Conservation (phyloP, 2,113 vertebrate species). For the Oncorhynchus gorbuscha region DNA sequence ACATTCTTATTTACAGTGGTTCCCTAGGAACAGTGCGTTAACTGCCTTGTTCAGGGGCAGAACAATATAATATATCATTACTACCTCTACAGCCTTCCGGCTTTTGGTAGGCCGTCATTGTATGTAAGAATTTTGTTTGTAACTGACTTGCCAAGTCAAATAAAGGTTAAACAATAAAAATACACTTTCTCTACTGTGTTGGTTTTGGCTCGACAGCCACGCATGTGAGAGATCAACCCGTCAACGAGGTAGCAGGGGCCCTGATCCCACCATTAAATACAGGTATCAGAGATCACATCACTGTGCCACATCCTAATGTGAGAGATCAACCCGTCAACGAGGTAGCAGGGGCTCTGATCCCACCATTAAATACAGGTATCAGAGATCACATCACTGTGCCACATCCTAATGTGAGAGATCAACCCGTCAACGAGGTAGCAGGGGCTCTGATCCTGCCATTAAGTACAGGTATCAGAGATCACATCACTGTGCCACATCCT, state of each 20-base stretch:
- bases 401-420: conserved; percentile 11
- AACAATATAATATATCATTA: background rate
- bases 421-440: background rate
- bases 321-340: conserved; percentile 11
- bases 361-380: background rate
- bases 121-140: too few species aligned
- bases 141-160: too few species aligned
- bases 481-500: conserved; percentile 31
- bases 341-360: background rate
- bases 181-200: background rate
- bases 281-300: conserved; percentile 29
- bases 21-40: too few species aligned
- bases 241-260: conserved; percentile 5
- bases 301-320: conserved; percentile 35
- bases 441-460: conserved; percentile 1
- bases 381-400: conserved; percentile 32
- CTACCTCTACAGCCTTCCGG: background rate
- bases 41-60: too few species aligned
- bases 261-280: background rate
- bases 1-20: too few species aligned
- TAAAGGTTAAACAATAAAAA: too few species aligned
- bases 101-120: too few species aligned
- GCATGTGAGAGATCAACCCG: conserved; percentile 16
- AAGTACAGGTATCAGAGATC: background rate
- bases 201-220: background rate